Percentiles rank a stretch among this genome's conserved stretches.
Evolutionary conservation across 2,113 vertebrate genomes (phyloP).

Genomic region (Tinamus guttatus): DNA sequence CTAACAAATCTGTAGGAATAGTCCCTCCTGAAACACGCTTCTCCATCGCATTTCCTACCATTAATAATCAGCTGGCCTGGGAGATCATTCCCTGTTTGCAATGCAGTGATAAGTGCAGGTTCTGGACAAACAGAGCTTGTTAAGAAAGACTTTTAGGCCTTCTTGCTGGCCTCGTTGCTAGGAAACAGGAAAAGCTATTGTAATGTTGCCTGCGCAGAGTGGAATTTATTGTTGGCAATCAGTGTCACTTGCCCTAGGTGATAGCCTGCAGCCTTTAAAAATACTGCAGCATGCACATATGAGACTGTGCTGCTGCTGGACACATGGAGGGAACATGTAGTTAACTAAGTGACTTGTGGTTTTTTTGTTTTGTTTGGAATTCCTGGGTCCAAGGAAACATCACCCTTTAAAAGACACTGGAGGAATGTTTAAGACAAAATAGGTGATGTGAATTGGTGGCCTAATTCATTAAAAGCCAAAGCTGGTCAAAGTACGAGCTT

Average conservation of each 20-base stretch:
- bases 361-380: not conserved
- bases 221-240: conserved; percentile 69
- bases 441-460: not conserved
- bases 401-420: not conserved
- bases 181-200: conserved; percentile 69
- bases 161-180: conserved; percentile 69
- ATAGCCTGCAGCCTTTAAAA: conserved; percentile 56
- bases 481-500: not conserved
- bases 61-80: conserved; percentile 51
- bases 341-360: not conserved
- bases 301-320: not conserved
- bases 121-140: conserved; percentile 74
- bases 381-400: not conserved
- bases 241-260: conserved; percentile 68
- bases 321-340: not conserved
- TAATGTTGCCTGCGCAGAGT: conserved; percentile 51
- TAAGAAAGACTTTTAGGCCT: conserved; percentile 67
- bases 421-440: not conserved
- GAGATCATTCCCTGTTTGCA: conserved; percentile 55
- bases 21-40: not conserved
- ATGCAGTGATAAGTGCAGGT: conserved; percentile 17
- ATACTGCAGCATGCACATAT: not conserved
- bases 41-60: not conserved
- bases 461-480: not conserved
- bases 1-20: conserved; percentile 33